Evolutionary conservation across 2,888 invertebrate genomes (phyloP), one percentile per base, ranked within the genome.

Genomic region (Nymphalis urticae): DNA sequence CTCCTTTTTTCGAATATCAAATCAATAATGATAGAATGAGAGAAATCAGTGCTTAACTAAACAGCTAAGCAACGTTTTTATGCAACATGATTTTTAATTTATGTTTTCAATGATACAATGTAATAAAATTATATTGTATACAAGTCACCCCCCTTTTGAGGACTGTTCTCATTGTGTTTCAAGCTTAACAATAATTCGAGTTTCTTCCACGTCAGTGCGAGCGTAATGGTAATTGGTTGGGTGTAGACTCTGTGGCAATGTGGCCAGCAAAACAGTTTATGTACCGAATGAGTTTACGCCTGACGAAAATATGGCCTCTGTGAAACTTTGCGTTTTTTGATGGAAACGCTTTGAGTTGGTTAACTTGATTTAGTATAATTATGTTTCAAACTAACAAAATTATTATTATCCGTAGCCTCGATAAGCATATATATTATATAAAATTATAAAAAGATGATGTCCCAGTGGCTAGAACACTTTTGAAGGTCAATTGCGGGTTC

Each of bases 161-260:
- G 36, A 21, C 5, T 19, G 8, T 75, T 72, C 51, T 9, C 48
- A 69, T 64, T 82, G 77, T 70, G 69, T 7, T 42, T 61, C 70
- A 48, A 32, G 16, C 79, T 68, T 72, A 79, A 81, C 79, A 81
- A 85, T 87, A 85, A 88, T 88, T 87, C 82, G 83, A 86, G 84
- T 85, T 87, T 82, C 84, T 84, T 87, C 82, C 81, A 81, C 80
- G 81, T 75, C 82, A 83, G 78, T 80, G 84, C 79, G 77, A 83
- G 77, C 83, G 85, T 88, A 85, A 87, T 87, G 84, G 84, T 90
- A 89, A 90, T 89, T 87, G 88, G 76, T 75, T 75, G 86, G 88
- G 89, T 81, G 88, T 85, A 87, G 82, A 82, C 81, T 47, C 64
- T 82, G 82, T 60, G 63, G 68, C 68, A 62, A 69, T 53, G 68